phyloP scores from a whole-genome alignment of 2,113 vertebrate genomes.

The Lophochroa leadbeateri region DNA sequence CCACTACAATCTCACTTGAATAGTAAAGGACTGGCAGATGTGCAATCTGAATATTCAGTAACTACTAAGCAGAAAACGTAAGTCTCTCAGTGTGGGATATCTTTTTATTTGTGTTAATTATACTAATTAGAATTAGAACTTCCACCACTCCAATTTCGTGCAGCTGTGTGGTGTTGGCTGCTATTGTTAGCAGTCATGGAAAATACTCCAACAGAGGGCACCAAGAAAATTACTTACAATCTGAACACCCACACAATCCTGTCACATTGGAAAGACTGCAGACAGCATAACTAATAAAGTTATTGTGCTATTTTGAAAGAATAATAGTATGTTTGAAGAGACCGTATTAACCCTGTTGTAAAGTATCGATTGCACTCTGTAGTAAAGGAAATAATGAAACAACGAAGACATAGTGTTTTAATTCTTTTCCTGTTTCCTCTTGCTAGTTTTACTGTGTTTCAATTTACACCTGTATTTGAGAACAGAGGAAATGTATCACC shows the following conservation, averaged over 20 bases:
- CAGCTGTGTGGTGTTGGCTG: conserved; percentile 62
- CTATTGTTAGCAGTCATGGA: conserved; percentile 33
- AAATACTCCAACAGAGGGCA: conserved; percentile 75
- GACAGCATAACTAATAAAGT: conserved; percentile 83
- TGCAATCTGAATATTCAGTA: conserved; percentile 67
- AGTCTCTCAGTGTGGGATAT: conserved; percentile 17
- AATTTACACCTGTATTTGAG: conserved; percentile 78
- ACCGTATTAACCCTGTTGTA: conserved; percentile 82
- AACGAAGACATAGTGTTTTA: conserved; percentile 76
- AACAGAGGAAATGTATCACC: conserved; percentile 68
- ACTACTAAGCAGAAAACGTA: conserved; percentile 54
- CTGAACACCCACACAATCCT: conserved; percentile 68
- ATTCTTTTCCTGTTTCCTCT: conserved; percentile 76
- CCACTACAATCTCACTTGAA: background rate
- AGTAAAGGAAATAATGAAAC: conserved; percentile 80
- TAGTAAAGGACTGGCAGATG: conserved; percentile 40
- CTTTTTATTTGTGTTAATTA: conserved; percentile 74
- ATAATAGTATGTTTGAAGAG: conserved; percentile 83
- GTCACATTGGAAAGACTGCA: conserved; percentile 72
- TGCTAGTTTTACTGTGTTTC: conserved; percentile 74
- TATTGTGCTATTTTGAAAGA: conserved; percentile 79
- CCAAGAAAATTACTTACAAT: conserved; percentile 67
- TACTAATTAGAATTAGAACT: conserved; percentile 78
- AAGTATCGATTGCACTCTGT: conserved; percentile 79
- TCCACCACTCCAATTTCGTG: conserved; percentile 64